Conservation (phyloP, 2,797 vertebrate genomes). For the Coilia nasus region DNA sequence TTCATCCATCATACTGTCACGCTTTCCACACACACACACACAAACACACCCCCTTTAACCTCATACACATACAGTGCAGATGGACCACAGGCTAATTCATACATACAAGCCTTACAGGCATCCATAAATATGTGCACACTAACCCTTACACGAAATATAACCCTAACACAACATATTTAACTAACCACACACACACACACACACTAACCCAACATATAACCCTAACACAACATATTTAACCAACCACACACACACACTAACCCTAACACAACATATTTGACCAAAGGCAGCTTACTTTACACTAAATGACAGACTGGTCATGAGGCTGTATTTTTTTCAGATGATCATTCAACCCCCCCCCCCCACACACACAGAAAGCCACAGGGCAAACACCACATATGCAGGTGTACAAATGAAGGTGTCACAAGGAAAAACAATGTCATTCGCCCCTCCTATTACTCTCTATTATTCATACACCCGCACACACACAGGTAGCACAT, state of each 20-base stretch:
- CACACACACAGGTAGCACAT: no score
- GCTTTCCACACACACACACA: slow-evolving; percentile 31
- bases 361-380: neutral
- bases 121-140: neutral
- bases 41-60: slow-evolving; percentile 40
- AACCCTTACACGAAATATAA: no score
- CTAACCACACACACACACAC: no score
- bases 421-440: neutral
- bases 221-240: no score
- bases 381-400: neutral
- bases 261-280: neutral
- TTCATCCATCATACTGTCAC: slow-evolving; percentile 67
- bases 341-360: neutral
- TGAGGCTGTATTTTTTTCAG: neutral
- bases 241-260: no score
- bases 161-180: no score
- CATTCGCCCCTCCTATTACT: neutral
- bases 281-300: neutral
- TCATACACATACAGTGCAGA: neutral
- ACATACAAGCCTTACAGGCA: neutral
- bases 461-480: neutral
- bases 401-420: neutral
- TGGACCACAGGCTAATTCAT: neutral
- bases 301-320: neutral
- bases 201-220: neutral